Percentiles rank a stretch among this genome's conserved stretches.
These are phyloP conservation scores for Chloromyia formosa DNA, from an alignment of 2,888 invertebrate species.

Conservation along the genomic window DNA sequence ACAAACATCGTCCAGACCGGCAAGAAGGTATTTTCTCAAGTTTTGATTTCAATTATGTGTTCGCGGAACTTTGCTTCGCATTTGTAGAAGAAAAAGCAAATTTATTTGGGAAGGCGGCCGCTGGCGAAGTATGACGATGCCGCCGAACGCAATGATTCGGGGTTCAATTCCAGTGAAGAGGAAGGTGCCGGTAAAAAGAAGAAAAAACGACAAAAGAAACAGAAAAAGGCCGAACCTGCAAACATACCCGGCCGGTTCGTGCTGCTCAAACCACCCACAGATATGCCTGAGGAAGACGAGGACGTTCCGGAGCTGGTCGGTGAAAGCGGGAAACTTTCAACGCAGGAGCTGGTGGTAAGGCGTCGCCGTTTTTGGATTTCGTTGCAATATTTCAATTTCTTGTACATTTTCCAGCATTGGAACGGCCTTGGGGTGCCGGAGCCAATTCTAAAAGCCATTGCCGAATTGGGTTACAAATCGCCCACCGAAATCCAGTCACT, in stretches of 20 bases:
- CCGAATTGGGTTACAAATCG: slow-evolving; percentile 77
- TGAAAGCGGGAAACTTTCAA: neutral
- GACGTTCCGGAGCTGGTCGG: slow-evolving; percentile 50
- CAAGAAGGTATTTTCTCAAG: slow-evolving; percentile 17
- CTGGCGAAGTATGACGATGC: too few species aligned
- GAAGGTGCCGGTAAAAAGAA: slow-evolving; percentile 51
- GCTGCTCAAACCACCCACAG: slow-evolving; percentile 55
- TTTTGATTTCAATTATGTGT: neutral
- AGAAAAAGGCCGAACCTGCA: slow-evolving; percentile 37
- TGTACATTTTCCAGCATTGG: slow-evolving; percentile 67
- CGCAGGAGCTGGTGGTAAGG: slow-evolving; percentile 53
- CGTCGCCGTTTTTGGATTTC: neutral
- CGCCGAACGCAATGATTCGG: slow-evolving; percentile 44
- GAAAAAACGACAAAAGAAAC: slow-evolving; percentile 49
- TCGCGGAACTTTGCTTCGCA: neutral
- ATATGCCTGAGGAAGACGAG: slow-evolving; percentile 49
- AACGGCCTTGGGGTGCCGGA: slow-evolving; percentile 72
- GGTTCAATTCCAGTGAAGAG: slow-evolving; percentile 48
- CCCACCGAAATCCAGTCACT: slow-evolving; percentile 91
- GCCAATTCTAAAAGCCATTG: slow-evolving; percentile 76
- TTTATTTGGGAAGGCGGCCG: too few species aligned
- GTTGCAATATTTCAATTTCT: too few species aligned
- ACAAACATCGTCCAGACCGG: slow-evolving; percentile 61
- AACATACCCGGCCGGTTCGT: slow-evolving; percentile 54
- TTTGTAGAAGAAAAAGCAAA: slow-evolving; percentile 26